Evolutionary conservation across 2,113 vertebrate genomes (phyloP).

Genomic region (Melozone crissalis): DNA sequence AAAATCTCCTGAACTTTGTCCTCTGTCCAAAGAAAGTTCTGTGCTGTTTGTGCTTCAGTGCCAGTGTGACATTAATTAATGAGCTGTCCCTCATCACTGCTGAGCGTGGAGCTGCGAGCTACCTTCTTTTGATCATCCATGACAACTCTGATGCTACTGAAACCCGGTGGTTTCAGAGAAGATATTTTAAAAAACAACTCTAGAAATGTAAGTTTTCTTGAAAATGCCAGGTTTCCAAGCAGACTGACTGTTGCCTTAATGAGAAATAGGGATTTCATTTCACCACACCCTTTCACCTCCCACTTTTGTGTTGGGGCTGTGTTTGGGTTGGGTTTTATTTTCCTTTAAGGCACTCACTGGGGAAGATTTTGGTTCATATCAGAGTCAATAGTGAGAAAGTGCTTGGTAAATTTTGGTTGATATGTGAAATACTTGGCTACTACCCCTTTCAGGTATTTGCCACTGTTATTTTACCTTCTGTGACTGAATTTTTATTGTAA

Average conservation of each 20-base stretch:
- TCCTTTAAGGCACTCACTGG: background rate
- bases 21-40: background rate
- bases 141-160: background rate
- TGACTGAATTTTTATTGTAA: background rate
- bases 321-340: background rate
- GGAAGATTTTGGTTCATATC: background rate
- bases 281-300: background rate
- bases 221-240: background rate
- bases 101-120: background rate
- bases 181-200: background rate
- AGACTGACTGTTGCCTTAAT: background rate
- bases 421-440: background rate
- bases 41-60: background rate
- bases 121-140: background rate
- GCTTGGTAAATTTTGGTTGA: background rate
- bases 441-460: background rate
- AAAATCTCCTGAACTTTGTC: background rate
- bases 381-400: background rate
- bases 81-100: background rate
- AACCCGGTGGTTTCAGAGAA: background rate
- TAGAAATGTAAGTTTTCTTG: background rate
- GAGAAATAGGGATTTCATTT: background rate
- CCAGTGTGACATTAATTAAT: background rate
- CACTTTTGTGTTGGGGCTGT: accelerated
- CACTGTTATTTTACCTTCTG: background rate